Base-by-base conservation (phyloP, 1,140 invertebrate species). In the Lasaia peninsularis region DNA sequence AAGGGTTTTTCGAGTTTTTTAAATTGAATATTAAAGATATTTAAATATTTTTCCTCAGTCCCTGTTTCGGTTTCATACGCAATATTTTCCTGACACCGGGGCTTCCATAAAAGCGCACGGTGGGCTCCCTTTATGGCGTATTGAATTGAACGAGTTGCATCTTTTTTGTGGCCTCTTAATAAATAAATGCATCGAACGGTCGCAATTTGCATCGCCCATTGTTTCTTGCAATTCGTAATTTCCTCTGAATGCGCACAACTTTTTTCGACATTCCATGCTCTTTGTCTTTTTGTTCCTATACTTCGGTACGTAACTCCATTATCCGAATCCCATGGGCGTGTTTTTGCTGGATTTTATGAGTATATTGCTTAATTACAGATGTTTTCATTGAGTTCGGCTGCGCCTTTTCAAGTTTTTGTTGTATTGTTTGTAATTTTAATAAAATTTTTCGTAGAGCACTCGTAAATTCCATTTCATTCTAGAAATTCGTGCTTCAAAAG, bases 181-280 rank as follows among this genome's bases (percentile, higher is more conserved):
- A 75, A 82, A 80, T 80, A 78, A 78, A 71, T 56, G 59, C 69
- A 55, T 60, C 56, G 67, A 62, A 57, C 71, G 67, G 66, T 65
- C 69, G 62, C 69, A 76, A 86, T 84, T 84, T 81, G 79, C 83
- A 80, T 84, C 73, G 58, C 8, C 79, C 79, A 86, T 86, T 86
- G 83, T 84, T 82, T 74, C 69, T 64, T 44, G 65, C 69, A 58
- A 81, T 80, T 67, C 75, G 71, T 76, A 82, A 84, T 81, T 84
- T 76, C 71, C 67, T 73, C 69, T 71, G 72, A 69, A 76, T 71
- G 72, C 73, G 69, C 72, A 63, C 63, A 71, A 72, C 65, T 71
- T 76, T 71, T 63, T 62, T 69, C 56, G 59, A 52, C 60, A 61
- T 68, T 67, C 67, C 60, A 62, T 44, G 44, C 40, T 58, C 24